Percentiles rank a stretch among this genome's conserved stretches.
Evolutionary conservation across 2,113 vertebrate genomes (phyloP).

Genomic region (Lasiurus borealis): DNA sequence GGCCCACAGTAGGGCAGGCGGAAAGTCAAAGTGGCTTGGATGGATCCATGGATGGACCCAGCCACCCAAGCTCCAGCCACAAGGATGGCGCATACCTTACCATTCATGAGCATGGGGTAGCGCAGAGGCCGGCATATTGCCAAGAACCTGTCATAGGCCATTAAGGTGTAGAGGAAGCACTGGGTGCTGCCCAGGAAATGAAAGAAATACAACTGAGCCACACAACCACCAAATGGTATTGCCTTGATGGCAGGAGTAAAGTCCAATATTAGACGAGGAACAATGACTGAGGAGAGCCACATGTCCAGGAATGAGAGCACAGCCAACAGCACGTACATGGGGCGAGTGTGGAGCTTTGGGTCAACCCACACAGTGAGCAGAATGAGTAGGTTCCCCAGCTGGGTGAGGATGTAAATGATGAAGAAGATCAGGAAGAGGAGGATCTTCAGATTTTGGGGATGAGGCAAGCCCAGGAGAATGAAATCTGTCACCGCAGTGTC

Average conservation of each 20-base stretch:
- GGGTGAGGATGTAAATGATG: conserved; percentile 79
- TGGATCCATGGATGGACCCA: conserved; percentile 69
- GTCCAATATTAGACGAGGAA: conserved; percentile 55
- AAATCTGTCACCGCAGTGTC: conserved; percentile 51
- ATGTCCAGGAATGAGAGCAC: conserved; percentile 83
- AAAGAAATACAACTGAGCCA: conserved; percentile 83
- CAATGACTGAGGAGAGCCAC: conserved; percentile 78
- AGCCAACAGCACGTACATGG: conserved; percentile 82
- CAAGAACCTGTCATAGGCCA: conserved; percentile 88
- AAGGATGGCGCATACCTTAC: conserved; percentile 56
- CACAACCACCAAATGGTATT: conserved; percentile 83
- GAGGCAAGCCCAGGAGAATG: conserved; percentile 71
- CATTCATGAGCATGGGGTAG: conserved; percentile 85
- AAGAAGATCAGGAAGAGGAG: conserved; percentile 79
- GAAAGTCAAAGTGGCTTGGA: conserved; percentile 74
- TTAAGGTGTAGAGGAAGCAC: conserved; percentile 85
- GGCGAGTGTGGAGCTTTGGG: no score
- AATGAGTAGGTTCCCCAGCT: conserved; percentile 82
- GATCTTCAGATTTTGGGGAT: conserved; percentile 32
- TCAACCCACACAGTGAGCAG: conserved; percentile 71
- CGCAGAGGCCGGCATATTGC: conserved; percentile 86
- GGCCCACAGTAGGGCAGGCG: conserved; percentile 77
- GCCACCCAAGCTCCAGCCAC: conserved; percentile 79
- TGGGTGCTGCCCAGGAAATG: conserved; percentile 74
- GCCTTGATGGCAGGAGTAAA: conserved; percentile 50